Base-by-base conservation (phyloP, 2,797 vertebrate genomes). In the Crenichthys baileyi region DNA sequence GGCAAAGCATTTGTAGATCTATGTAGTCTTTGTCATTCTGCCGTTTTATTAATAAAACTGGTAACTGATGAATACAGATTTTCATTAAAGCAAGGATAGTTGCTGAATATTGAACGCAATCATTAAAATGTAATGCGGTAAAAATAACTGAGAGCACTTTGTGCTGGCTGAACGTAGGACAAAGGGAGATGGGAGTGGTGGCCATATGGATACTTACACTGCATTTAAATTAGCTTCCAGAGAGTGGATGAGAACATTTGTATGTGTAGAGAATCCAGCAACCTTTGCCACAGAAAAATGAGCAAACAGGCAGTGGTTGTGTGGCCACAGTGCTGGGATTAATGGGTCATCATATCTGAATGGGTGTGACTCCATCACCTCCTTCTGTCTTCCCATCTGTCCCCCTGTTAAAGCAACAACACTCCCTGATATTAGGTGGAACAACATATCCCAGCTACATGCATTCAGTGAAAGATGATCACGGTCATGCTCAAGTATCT, bases 311-410 rank as follows among this genome's bases (percentile, higher is more conserved):
- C 76, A 86, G 74, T 72, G 60, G 88, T 86, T 86, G 87, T 91
- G 86, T 81, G 74, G 44, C 79, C 61, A 60, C 78, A 72, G 83
- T 72, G 79, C 77, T 74, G 58, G n/a, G 82, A 93, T 91, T 91
- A 91, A 89, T 90, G 79, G 85, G 70, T 88, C 82, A 83, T 83
- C 78, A 88, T 86, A 78, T 92, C 79, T 85, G 24, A 78, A 78
- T 81, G 75, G 73, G 72, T 81, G 41, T 36, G 51, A 70, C 70
- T 65, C 11, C 50, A 29, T 60, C 31, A 50, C 73, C 70, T 85
- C 65, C 70, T 68, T 71, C 55, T 75, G 61, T 76, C 77, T 41
- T 60, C 29, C 75, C 63, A 72, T 84, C 78, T 79, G 61, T 73
- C 63, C 77, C 46, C 61, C 60, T 50, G 71, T 81, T 58, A n/a